Evolutionary conservation across 2,888 invertebrate species (phyloP), one percentile per base, ranked within the genome.

Genomic region (Labia minor): DNA sequence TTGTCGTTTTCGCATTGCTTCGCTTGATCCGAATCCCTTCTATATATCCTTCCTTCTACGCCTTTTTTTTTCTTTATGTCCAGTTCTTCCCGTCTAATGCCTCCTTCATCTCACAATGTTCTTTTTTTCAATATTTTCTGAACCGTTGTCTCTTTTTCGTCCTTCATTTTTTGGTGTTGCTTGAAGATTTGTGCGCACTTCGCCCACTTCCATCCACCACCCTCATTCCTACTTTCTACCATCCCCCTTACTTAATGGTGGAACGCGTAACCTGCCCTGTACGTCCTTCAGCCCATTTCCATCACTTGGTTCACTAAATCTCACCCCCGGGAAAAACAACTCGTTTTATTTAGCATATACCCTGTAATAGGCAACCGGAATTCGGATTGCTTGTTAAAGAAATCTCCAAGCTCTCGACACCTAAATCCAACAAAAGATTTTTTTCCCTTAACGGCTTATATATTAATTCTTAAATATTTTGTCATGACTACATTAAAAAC

Each of bases 1-100:
- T 49, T 49, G 49, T 49, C 49, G 49, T 49, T 49, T 49, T 49
- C 49, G 49, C 16, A 49, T 49, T 49, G 49, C 49, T 49, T 49
- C 49, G 49, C 49, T 49, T 49, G 49, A 49, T 49, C n/a, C 49
- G 49, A 49, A 49, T 49, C 49, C 49, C 49, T 49, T 49, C 14
- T 16, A 49, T 14, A 49, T 49, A 49, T 49, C 49, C 49, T 49
- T 49, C 49, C 49, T 49, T 49, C 49, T 49, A 49, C 49, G 49
- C 14, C n/a, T 16, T 49, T 49, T 33, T 49, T 49, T 49, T 49
- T 49, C 49, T 49, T 49, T 49, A 10, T 49, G 49, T 49, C 49
- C 49, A 49, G 8, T 49, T 49, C 49, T 49, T n/a, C 16, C 49
- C n/a, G 16, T 49, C 49, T 49, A 49, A 49, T 49, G 49, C 49